phyloP scores from a whole-genome alignment of 2,113 vertebrate genomes.

The Nibea coibor region DNA sequence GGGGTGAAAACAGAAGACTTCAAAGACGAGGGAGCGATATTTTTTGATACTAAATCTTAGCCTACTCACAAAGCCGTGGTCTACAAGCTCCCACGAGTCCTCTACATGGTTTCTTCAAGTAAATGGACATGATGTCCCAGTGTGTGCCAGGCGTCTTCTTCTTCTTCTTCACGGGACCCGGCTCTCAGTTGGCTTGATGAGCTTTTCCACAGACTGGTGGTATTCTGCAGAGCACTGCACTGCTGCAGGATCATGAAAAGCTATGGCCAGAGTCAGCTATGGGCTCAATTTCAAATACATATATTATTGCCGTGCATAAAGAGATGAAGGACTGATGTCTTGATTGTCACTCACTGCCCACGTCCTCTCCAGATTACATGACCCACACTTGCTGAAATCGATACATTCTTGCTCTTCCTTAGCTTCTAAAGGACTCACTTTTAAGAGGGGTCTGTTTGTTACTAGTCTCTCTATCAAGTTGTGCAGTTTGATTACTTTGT shows the following conservation, averaged over 20 bases:
- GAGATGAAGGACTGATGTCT: constrained; percentile 51
- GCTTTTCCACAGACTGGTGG: constrained; percentile 47
- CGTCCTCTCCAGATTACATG: constrained; percentile 45
- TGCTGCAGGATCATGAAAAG: constrained; percentile 35
- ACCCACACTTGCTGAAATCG: constrained; percentile 55
- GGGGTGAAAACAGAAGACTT: constrained; percentile 43
- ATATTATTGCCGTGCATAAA: constrained; percentile 29
- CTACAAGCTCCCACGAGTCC: constrained; percentile 52
- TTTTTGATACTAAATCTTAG: constrained; percentile 81
- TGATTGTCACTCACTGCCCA: constrained; percentile 62
- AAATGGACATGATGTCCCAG: constrained; percentile 33
- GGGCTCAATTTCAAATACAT: constrained; percentile 25
- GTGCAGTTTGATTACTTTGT: constrained; percentile 79
- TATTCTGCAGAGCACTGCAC: constrained; percentile 45
- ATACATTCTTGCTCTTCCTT: constrained; percentile 67
- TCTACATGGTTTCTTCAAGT: constrained; percentile 51
- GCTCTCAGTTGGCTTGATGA: constrained; percentile 21
- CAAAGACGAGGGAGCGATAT: constrained; percentile 67
- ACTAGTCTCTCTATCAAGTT: constrained; percentile 74
- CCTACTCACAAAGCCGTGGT: constrained; percentile 56
- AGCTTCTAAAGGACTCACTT: constrained; percentile 70
- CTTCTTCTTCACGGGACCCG: constrained; percentile 27
- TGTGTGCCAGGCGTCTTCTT: constrained; percentile 18
- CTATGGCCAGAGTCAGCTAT: constrained; percentile 11
- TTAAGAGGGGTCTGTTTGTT: constrained; percentile 77